These are phyloP conservation scores for Drosophila anomalipes DNA, from an alignment of 2,888 invertebrate species.

Conservation along the genomic window DNA sequence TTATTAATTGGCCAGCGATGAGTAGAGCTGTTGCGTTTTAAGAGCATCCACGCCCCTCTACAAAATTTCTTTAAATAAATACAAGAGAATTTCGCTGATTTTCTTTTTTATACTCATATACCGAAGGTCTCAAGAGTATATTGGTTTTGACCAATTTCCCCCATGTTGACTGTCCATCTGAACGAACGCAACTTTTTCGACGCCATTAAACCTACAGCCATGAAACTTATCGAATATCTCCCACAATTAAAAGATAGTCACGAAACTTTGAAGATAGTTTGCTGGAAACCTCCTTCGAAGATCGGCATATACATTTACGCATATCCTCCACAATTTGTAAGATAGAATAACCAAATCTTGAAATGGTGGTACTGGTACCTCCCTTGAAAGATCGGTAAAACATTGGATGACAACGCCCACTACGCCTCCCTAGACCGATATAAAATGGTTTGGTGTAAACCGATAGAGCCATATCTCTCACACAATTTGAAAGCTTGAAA, in stretches of 20 bases:
- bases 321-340: background rate
- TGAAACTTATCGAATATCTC: background rate
- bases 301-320: background rate
- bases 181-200: no score
- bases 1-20: slow-evolving; percentile 52
- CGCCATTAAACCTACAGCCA: no score
- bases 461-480: no score
- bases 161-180: background rate
- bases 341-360: background rate
- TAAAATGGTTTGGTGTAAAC: background rate
- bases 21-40: slow-evolving; percentile 3
- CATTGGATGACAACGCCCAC: background rate
- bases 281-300: background rate
- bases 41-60: background rate
- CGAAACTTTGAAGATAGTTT: background rate
- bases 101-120: background rate
- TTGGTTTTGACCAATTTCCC: background rate
- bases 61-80: slow-evolving; percentile 8
- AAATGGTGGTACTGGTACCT: background rate
- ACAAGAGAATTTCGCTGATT: slow-evolving; percentile 18
- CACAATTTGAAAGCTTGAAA: no score
- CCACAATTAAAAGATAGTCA: background rate
- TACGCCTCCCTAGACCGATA: background rate
- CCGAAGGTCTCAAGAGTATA: background rate
- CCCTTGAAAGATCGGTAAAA: background rate